A percentile compares a stretch with the other conserved stretches of the same genome.
Evolutionary conservation across 2,888 invertebrate species (phyloP).

Genomic region (Aporophyla nigra): DNA sequence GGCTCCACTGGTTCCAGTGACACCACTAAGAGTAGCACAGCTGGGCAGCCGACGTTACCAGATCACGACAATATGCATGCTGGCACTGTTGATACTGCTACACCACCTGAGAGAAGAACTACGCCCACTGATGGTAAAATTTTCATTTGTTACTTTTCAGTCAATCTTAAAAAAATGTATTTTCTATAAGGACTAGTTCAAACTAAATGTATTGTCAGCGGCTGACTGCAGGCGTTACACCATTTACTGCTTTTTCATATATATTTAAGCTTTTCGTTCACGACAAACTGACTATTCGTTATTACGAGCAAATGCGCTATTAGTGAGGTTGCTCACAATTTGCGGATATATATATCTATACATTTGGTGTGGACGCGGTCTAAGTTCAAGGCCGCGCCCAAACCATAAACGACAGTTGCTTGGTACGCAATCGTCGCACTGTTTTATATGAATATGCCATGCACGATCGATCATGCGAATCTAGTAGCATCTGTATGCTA

Average conservation of each 20-base stretch:
- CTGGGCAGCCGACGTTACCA: conserved; percentile 76
- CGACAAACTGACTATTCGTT: neutral
- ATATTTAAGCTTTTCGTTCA: neutral
- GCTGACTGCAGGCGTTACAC: neutral
- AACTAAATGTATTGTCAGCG: neutral
- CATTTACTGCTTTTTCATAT: neutral
- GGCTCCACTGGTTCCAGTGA: conserved; percentile 68
- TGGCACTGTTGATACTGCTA: conserved; percentile 78
- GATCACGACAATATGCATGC: conserved; percentile 88
- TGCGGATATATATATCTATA: neutral
- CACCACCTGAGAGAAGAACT: conserved; percentile 80
- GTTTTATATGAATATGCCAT: too few species aligned
- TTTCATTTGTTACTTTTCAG: neutral
- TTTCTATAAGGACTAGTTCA: neutral
- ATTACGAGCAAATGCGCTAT: neutral
- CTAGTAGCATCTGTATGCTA: too few species aligned
- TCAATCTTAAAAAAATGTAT: neutral
- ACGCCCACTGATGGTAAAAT: conserved; percentile 84
- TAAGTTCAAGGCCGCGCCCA: neutral
- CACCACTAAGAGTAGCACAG: conserved; percentile 68
- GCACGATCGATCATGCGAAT: too few species aligned
- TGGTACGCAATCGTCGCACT: too few species aligned
- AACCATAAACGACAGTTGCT: neutral
- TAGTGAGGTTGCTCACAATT: neutral
- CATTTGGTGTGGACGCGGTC: neutral